Evolutionary conservation across 2,888 invertebrate genomes (phyloP).

Genomic region (Thera obeliscata): DNA sequence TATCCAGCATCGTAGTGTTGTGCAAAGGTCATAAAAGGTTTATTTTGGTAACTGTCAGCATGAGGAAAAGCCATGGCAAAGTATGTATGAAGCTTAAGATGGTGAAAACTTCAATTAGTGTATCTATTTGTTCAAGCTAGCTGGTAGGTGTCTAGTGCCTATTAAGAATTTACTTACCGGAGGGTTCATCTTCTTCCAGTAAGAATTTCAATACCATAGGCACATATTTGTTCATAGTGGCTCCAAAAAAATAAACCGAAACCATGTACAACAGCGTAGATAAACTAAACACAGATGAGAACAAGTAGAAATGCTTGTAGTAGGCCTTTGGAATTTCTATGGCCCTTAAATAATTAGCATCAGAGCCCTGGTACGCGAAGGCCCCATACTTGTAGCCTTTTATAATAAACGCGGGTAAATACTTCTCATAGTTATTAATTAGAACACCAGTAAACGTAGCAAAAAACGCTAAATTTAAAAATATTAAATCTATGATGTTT

Average conservation of each 20-base stretch:
- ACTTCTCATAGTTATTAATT: conserved; percentile 86
- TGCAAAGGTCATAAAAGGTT: too few species aligned
- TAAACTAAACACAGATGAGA: conserved; percentile 86
- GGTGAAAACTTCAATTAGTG: too few species aligned
- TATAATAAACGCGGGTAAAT: conserved; percentile 86
- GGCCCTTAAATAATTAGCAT: conserved; percentile 69
- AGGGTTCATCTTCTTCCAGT: conserved; percentile 68
- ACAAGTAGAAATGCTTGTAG: conserved; percentile 92
- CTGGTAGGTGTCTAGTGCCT: background rate
- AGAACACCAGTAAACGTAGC: conserved; percentile 85
- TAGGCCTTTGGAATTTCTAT: conserved; percentile 91
- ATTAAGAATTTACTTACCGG: conserved; percentile 73
- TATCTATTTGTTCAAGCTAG: too few species aligned
- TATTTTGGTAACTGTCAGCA: too few species aligned
- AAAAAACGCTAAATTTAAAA: conserved; percentile 69
- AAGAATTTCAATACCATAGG: conserved; percentile 74
- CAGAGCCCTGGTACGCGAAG: conserved; percentile 84
- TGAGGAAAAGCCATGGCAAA: too few species aligned
- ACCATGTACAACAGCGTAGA: conserved; percentile 76
- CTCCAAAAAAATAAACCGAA: conserved; percentile 77
- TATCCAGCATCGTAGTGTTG: too few species aligned
- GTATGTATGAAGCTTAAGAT: too few species aligned
- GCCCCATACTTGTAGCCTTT: conserved; percentile 90
- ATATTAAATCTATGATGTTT: conserved; percentile 75
- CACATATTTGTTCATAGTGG: conserved; percentile 77